phyloP scores from a whole-genome alignment of 2,888 invertebrate species.

The Lymantria dispar region DNA sequence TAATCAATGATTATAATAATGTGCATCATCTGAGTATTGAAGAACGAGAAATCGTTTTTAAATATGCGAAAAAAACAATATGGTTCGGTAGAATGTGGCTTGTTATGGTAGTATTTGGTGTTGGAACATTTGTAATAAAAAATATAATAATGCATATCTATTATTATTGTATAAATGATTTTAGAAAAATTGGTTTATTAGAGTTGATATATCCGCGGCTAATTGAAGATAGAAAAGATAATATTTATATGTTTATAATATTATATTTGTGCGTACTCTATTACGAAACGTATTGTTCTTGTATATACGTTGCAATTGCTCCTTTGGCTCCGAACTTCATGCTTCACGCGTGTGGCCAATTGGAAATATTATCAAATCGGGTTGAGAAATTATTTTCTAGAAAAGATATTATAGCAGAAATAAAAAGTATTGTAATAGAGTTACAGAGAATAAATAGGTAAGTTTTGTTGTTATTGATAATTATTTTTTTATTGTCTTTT shows the following conservation, averaged over 20 bases:
- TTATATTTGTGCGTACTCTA: constrained; percentile 11
- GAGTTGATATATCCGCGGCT: constrained; percentile 36
- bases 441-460: constrained; percentile 42
- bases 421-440: constrained; percentile 34
- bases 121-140: constrained; percentile 24
- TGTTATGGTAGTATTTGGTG: not conserved
- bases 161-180: constrained; percentile 25
- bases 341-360: constrained; percentile 51
- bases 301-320: constrained; percentile 40
- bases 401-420: constrained; percentile 17
- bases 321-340: constrained; percentile 51
- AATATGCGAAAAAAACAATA: constrained; percentile 29
- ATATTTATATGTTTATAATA: constrained; percentile 17
- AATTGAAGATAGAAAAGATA: constrained; percentile 36
- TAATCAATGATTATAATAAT: constrained; percentile 40
- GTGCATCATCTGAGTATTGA: constrained; percentile 16
- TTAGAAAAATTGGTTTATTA: constrained; percentile 31
- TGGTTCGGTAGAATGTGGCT: constrained; percentile 32
- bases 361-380: constrained; percentile 33
- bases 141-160: constrained; percentile 25
- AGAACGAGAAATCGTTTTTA: constrained; percentile 31
- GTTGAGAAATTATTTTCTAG: constrained; percentile 36
- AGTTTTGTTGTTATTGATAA: no score
- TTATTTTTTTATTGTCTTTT: no score
- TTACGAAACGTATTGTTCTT: constrained; percentile 22